Evolutionary conservation across 92 coral and sea anemone genomes (phyloP).

Genomic region (Zoanthus solanderi): DNA sequence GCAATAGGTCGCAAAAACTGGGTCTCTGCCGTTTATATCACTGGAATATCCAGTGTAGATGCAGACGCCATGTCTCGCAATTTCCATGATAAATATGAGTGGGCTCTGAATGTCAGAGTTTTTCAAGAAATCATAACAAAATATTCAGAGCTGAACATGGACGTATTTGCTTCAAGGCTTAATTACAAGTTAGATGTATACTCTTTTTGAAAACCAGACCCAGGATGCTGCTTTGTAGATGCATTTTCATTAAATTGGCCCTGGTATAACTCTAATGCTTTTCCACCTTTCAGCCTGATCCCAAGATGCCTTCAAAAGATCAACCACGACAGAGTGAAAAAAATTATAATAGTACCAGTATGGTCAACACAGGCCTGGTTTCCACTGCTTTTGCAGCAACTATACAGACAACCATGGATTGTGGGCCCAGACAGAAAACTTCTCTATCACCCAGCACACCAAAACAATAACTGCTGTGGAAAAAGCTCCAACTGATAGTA

Average conservation of each 20-base stretch:
- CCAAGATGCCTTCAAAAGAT: slow-evolving; percentile 65
- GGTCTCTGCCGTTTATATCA: slow-evolving; percentile 56
- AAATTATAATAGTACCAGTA: slow-evolving; percentile 57
- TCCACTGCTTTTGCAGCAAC: slow-evolving; percentile 39
- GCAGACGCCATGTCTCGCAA: slow-evolving; percentile 48
- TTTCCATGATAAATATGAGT: slow-evolving; percentile 54
- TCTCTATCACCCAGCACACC: slow-evolving; percentile 34
- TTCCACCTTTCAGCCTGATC: slow-evolving; percentile 66
- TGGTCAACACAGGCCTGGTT: neutral
- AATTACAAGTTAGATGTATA: neutral
- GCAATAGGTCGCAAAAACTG: slow-evolving; percentile 37
- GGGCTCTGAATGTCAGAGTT: slow-evolving; percentile 40
- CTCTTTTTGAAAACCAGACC: slow-evolving; percentile 26
- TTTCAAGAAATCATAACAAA: slow-evolving; percentile 36
- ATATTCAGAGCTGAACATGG: slow-evolving; percentile 57
- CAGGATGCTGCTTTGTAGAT: slow-evolving; percentile 41
- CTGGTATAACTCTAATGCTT: slow-evolving; percentile 53
- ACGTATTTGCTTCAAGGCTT: slow-evolving; percentile 36
- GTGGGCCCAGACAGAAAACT: slow-evolving; percentile 30
- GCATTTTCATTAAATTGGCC: slow-evolving; percentile 71
- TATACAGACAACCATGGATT: slow-evolving; percentile 22
- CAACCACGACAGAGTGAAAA: slow-evolving; percentile 44
- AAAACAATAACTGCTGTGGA: slow-evolving; percentile 52
- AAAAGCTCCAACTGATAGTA: slow-evolving; percentile 55
- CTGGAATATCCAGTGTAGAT: slow-evolving; percentile 52